These are phyloP conservation scores for Macrobrachium rosenbergii DNA, from an alignment of 1,140 invertebrate species.

Conservation along the genomic window DNA sequence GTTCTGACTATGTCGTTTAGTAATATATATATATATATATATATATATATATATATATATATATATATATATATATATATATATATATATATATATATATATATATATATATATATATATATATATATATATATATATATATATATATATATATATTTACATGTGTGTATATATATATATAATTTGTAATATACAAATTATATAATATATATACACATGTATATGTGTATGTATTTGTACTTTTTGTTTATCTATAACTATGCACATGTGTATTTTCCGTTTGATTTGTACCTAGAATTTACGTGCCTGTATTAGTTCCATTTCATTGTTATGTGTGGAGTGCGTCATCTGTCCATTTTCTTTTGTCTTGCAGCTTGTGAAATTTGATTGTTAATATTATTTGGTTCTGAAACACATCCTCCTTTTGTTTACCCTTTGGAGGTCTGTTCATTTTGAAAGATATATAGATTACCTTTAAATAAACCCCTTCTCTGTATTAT, in stretches of 20 bases:
- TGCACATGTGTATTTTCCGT: neutral
- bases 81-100: slow-evolving; percentile 19
- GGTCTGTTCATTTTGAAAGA: neutral
- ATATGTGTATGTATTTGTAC: neutral
- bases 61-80: neutral
- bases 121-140: slow-evolving; percentile 17
- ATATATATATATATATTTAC: slow-evolving; percentile 11
- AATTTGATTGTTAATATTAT: no score
- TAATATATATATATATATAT: neutral
- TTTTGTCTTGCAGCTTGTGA: no score
- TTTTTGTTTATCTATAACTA: neutral
- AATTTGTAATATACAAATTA: neutral
- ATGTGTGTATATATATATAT: neutral
- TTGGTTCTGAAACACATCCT: no score
- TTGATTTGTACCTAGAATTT: no score
- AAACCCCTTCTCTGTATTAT: no score
- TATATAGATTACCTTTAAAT: no score
- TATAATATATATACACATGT: neutral
- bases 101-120: slow-evolving; percentile 17
- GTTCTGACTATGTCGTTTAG: no score
- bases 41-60: neutral
- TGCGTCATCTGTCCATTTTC: no score
- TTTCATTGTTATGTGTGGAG: no score
- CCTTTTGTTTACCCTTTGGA: neutral
- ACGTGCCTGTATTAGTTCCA: no score